phyloP scores from a whole-genome alignment of 2,888 invertebrate species.

The Micoletzkya japonica region DNA sequence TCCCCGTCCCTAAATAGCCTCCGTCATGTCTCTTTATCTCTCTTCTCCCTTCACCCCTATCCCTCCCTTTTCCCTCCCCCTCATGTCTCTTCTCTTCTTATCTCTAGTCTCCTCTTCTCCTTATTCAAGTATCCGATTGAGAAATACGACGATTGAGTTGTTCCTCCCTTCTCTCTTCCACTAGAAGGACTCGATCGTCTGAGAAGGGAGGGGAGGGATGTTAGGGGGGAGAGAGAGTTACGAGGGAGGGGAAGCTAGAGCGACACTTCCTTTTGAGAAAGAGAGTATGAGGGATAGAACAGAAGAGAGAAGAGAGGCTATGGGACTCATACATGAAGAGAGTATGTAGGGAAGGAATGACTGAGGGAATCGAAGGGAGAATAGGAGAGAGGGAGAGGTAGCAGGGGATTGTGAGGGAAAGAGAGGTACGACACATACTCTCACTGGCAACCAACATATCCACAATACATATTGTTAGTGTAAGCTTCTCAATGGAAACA shows the following conservation, averaged over 20 bases:
- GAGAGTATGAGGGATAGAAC: background rate
- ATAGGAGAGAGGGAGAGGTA: background rate
- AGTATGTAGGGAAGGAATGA: background rate
- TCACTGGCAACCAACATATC: too few species aligned
- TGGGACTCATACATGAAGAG: background rate
- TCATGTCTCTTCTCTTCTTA: background rate
- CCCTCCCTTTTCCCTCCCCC: background rate
- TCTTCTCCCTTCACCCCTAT: background rate
- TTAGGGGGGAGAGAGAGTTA: background rate
- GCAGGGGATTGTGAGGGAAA: background rate
- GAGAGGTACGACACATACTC: too few species aligned
- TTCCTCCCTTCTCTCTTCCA: slow-evolving; percentile 5
- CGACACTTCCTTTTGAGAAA: background rate
- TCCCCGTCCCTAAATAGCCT: background rate
- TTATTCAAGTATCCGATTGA: too few species aligned
- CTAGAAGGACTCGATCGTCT: background rate
- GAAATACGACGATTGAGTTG: too few species aligned
- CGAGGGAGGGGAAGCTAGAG: background rate
- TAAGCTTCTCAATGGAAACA: too few species aligned
- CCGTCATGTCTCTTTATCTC: background rate
- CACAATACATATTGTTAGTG: background rate
- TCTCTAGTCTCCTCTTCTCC: background rate
- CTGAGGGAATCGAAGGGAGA: background rate
- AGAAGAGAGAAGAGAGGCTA: background rate
- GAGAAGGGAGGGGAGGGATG: too few species aligned